A percentile compares a stretch with the other conserved stretches of the same genome.
Conservation (phyloP, 2,797 vertebrate genomes). For the Monodelphis domestica region DNA sequence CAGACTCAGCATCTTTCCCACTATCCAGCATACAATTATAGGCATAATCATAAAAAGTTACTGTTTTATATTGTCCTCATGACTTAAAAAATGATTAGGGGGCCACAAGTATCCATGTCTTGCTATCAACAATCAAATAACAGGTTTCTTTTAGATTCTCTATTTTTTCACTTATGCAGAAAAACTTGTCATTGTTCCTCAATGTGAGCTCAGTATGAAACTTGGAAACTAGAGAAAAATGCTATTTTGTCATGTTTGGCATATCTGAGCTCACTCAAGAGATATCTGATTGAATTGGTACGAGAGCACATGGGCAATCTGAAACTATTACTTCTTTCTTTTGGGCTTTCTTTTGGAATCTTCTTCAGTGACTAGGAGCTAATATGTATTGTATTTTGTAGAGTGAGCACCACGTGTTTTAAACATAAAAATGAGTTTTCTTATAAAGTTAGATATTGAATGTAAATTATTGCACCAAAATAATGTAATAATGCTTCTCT, state of each 20-base stretch:
- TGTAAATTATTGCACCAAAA: background rate
- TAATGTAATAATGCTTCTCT: background rate
- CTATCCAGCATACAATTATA: too few species aligned
- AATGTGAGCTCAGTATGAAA: background rate
- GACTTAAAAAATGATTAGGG: background rate
- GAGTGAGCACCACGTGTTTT: background rate
- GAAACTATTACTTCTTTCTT: background rate
- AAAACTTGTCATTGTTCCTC: background rate
- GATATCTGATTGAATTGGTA: background rate
- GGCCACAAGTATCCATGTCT: too few species aligned
- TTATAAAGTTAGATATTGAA: background rate
- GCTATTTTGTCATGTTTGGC: background rate
- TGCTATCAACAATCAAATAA: too few species aligned
- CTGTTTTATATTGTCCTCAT: accelerated
- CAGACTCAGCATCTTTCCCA: too few species aligned
- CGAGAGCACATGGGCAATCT: accelerated
- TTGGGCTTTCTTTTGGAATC: accelerated
- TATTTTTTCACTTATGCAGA: background rate
- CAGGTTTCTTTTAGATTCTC: too few species aligned
- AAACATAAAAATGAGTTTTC: background rate
- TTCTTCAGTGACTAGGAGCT: accelerated
- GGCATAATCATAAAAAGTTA: too few species aligned
- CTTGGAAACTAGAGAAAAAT: background rate
- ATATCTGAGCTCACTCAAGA: accelerated
- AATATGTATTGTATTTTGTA: background rate